Percentiles rank a stretch among this genome's conserved stretches.
Conservation (phyloP, 2,888 invertebrate genomes). For the Pilophorus perplexus region DNA sequence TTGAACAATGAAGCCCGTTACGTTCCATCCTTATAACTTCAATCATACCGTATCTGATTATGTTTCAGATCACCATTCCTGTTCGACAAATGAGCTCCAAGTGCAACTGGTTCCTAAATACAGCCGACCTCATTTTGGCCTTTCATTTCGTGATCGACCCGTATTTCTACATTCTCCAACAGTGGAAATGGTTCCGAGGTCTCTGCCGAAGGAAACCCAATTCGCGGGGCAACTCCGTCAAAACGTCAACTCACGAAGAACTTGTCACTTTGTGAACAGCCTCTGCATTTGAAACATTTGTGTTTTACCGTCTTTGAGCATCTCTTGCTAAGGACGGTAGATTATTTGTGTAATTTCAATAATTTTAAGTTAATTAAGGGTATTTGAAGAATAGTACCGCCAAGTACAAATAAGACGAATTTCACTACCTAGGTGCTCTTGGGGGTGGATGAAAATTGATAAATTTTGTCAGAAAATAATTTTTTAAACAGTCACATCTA, state of each 20-base stretch:
- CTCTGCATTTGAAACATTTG: too few relatives aligned
- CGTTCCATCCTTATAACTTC: too few relatives aligned
- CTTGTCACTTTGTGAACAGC: conserved; percentile 35
- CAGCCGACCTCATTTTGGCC: conserved; percentile 73
- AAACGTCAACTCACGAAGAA: conserved; percentile 24
- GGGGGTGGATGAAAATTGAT: too few relatives aligned
- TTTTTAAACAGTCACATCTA: too few relatives aligned
- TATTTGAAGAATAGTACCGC: too few relatives aligned
- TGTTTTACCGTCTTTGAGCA: too few relatives aligned
- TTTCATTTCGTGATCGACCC: conserved; percentile 82
- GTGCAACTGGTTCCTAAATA: conserved; percentile 55
- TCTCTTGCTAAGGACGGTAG: too few relatives aligned
- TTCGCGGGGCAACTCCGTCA: conserved; percentile 24
- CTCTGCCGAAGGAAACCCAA: conserved; percentile 27
- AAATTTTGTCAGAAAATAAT: too few relatives aligned
- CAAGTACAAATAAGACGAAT: too few relatives aligned
- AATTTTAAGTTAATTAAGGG: too few relatives aligned
- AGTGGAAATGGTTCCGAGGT: conserved; percentile 46
- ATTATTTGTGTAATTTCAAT: too few relatives aligned
- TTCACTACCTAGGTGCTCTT: too few relatives aligned
- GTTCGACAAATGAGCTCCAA: conserved; percentile 56
- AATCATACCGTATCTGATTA: background rate
- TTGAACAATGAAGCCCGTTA: background rate
- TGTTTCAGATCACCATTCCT: conserved; percentile 63
- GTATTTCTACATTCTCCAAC: conserved; percentile 71